Evolutionary conservation across 1,140 invertebrate species (phyloP), one percentile per base, ranked within the genome.

Genomic region (Pentalonia nigronervosa): DNA sequence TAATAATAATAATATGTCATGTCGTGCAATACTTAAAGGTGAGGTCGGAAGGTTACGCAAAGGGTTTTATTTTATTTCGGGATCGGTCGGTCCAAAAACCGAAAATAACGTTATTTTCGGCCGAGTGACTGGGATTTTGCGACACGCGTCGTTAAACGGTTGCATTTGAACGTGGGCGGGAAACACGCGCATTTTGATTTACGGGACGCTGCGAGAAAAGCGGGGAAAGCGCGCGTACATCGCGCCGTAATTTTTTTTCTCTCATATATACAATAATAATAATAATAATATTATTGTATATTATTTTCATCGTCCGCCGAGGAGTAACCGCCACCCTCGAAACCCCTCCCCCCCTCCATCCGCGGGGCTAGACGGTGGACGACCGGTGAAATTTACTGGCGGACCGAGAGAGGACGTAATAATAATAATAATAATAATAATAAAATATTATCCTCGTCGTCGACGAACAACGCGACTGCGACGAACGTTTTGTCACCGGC

Each of bases 111-210:
- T 76, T 34, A 76, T 76, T 76, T 41, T 86, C 84, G 84, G 45
- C 47, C 45, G 41, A n/a, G 25, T 45, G 41, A 47, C 45, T 25
- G 14, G 41, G 30, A 86, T 47, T 86, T 86, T 45, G 25, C 25
- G 84, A 86, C 84, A 86, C 84, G 84, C 84, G 17, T 86, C 84
- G 84, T 47, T 86, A 86, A 86, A 86, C 84, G 84, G 84, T 47
- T 41, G 45, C 36, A n/a, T 47, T 86, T 20, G 84, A 47, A 86
- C 84, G 84, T 86, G 84, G 84, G 84, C 41, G 41, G 84, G 1
- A 45, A 47, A 86, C 30, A 7, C 25, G 25, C 84, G 45, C 30
- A 30, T 86, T 86, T 47, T 86, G 84, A 86, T 86, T 86, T 86
- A 86, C 84, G 45, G 23, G 45, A n/a, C 45, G 17, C 84, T 17